Base-by-base conservation (phyloP, 2,113 vertebrate genomes). In the Gnathonemus echidnorhynchus region DNA sequence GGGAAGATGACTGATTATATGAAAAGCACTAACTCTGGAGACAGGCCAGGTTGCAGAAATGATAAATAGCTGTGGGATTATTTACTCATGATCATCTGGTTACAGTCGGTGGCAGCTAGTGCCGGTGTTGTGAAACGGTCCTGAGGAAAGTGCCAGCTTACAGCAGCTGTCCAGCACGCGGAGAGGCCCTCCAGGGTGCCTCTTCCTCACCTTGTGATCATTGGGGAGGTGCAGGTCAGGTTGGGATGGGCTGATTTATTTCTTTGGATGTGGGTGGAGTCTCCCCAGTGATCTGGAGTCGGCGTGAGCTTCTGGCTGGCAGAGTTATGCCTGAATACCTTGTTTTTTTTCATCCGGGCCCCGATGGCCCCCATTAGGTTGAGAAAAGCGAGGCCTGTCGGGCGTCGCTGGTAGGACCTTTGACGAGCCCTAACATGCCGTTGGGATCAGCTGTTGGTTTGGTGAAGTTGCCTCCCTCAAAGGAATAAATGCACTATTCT, bases 21-120 rank as follows among this genome's bases (percentile, higher is more conserved):
- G 50, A 90, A 92, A 90, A 89, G 88, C 87, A 92, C 77, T 90
- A 90, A 92, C 86, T 88, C 85, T 91, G 91, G 91, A 94, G 94
- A 93, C 93, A 94, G 92, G 91, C 92, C 27, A 17, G 92, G 92
- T 92, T 92, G 91, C 90, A 91, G 89, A 89, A 74, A 92, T 95
- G 93, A 95, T 92, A 92, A 94, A 95, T 94, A 89, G 89, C 93
- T 88, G 91, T 88, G 90, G 88, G 92, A 93, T 94, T 92, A 93
- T 93, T 94, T 92, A 90, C 94, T 90, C 94, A 31, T 70, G 62
- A 70, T 95, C 93, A 94, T 95, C 93, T 94, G 91, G 91, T 94
- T 93, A 93, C 93, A 92, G 94, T 92, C 92, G 89, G 91, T 92
- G 91, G 89, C 90, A 19, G 46, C 88, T 91, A 90, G 92, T 45